Conservation (phyloP, 35 echinoderm and acorn worm species). For the Ptychodera flava region DNA sequence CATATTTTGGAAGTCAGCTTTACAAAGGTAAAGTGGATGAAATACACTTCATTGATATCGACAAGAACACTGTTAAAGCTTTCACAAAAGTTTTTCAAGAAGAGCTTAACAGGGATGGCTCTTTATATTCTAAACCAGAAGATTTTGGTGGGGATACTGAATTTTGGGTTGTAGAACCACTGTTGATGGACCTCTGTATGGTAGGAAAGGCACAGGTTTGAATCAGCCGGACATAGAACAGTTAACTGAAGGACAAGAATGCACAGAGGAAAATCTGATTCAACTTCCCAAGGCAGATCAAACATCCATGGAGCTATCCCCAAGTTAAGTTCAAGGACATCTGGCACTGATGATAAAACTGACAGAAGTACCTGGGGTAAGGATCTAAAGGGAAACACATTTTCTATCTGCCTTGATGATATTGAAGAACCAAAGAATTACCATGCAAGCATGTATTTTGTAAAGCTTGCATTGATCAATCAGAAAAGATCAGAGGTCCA, state of each 20-base stretch:
- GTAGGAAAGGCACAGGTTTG: background rate
- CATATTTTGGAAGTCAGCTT: background rate
- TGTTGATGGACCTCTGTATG: background rate
- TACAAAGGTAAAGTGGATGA: background rate
- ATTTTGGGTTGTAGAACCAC: background rate
- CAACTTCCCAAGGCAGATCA: background rate
- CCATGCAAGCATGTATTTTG: background rate
- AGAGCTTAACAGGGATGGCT: background rate
- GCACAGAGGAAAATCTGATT: background rate
- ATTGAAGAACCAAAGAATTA: background rate
- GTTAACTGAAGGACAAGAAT: background rate
- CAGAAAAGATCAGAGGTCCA: background rate
- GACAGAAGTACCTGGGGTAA: too few relatives aligned
- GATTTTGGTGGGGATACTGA: too few relatives aligned
- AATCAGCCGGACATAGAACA: background rate
- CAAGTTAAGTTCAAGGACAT: too few relatives aligned
- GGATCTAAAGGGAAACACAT: background rate
- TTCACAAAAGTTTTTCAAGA: background rate
- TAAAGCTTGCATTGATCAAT: background rate
- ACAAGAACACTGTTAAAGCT: background rate
- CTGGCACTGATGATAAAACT: too few relatives aligned
- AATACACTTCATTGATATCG: background rate
- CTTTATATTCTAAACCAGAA: background rate
- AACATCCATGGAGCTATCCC: background rate
- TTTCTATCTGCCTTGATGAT: background rate